Percentiles rank a stretch among this genome's conserved stretches.
These are phyloP conservation scores for Mastomys coucha DNA, from an alignment of 2,113 vertebrate species.

Conservation along the genomic window DNA sequence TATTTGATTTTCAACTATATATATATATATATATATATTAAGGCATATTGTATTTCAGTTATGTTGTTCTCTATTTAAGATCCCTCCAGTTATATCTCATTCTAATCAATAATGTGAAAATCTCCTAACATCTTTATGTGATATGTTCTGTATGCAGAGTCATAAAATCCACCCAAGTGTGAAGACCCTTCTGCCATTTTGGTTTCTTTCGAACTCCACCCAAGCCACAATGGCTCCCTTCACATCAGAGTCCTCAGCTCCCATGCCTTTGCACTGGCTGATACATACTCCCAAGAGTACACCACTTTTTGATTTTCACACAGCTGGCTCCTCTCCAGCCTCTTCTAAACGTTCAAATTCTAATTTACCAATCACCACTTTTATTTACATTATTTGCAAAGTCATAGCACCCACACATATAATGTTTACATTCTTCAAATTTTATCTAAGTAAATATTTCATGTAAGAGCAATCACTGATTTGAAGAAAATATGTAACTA, in stretches of 20 bases:
- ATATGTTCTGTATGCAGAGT: background rate
- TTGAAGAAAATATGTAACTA: background rate
- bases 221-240: background rate
- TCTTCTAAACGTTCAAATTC: background rate
- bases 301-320: background rate
- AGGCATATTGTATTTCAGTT: background rate
- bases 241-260: background rate
- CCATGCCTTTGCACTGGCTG: background rate
- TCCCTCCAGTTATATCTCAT: background rate
- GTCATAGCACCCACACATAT: background rate
- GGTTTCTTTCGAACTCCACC: background rate
- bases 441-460: background rate
- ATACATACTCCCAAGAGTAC: background rate
- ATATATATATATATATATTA: background rate
- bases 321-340: no score
- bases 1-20: background rate
- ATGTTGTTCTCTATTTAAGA: background rate
- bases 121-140: background rate
- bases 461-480: background rate
- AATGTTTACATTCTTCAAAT: background rate
- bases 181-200: background rate
- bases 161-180: background rate
- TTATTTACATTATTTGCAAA: background rate
- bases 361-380: background rate
- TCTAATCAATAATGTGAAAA: background rate